A percentile compares a stretch with the other conserved stretches of the same genome.
phyloP scores from a whole-genome alignment of 2,797 vertebrate species.

The Euphonia xanthogaster region DNA sequence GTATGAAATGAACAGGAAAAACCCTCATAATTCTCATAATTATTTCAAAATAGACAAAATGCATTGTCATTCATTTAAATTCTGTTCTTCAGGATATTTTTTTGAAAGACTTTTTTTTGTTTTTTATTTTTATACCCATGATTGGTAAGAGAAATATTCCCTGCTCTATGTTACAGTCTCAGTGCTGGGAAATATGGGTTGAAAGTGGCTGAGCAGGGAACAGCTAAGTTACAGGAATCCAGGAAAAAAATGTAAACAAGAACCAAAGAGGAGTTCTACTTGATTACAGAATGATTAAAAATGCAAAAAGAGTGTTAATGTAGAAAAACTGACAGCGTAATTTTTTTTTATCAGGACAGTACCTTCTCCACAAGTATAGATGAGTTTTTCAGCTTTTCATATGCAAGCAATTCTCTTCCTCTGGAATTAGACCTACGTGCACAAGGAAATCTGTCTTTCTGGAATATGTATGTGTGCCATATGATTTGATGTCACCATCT shows the following conservation, averaged over 20 bases:
- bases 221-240: not conserved
- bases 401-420: not conserved
- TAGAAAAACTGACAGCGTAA: not conserved
- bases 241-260: not conserved
- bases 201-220: not conserved
- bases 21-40: fast-evolving
- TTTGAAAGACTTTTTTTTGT: not conserved
- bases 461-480: not conserved
- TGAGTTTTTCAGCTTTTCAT: not conserved
- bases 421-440: not conserved
- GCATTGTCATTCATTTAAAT: not conserved
- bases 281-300: not conserved
- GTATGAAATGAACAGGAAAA: not conserved
- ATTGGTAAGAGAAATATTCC: not conserved
- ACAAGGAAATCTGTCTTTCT: not conserved
- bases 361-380: not conserved
- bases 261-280: not conserved
- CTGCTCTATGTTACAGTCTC: not conserved
- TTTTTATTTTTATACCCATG: not conserved
- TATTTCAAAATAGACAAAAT: not conserved
- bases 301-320: not conserved
- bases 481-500: not conserved
- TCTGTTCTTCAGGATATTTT: not conserved
- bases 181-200: not conserved
- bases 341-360: not conserved